phyloP scores from a whole-genome alignment of 2,113 vertebrate genomes.

The Onychorhynchus coronatus region DNA sequence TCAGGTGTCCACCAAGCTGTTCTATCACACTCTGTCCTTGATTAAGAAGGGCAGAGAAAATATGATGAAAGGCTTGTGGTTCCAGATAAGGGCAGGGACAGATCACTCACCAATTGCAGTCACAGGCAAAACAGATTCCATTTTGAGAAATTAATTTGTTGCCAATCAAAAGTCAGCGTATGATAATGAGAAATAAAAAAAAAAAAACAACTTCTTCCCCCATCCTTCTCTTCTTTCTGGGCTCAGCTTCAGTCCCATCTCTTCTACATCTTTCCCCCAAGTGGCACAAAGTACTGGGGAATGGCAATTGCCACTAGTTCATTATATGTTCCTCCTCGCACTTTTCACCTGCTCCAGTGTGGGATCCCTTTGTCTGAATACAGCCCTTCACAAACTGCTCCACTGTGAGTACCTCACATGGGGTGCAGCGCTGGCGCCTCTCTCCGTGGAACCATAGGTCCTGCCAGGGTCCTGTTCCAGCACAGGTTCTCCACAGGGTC shows the following conservation, averaged over 20 bases:
- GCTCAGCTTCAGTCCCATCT: not conserved
- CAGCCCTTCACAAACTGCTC: not conserved
- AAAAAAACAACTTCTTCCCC: fast-evolving
- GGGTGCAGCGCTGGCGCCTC: fast-evolving
- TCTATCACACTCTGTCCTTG: fast-evolving
- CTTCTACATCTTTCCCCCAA: not conserved
- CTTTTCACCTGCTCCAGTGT: not conserved
- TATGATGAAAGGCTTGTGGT: fast-evolving
- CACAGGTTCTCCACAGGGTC: not conserved
- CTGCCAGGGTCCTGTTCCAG: not conserved
- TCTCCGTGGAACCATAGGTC: not conserved
- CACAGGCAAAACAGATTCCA: not conserved
- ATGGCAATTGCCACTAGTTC: not conserved
- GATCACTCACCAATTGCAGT: not conserved
- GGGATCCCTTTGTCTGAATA: not conserved
- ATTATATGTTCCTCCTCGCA: fast-evolving
- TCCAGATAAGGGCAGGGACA: not conserved
- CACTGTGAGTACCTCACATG: fast-evolving
- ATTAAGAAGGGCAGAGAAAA: not conserved
- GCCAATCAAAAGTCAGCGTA: not conserved
- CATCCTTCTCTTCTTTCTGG: fast-evolving
- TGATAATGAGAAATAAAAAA: not conserved
- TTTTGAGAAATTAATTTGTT: not conserved
- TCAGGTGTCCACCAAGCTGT: not conserved
- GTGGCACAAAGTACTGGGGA: fast-evolving